These are phyloP conservation scores for Pholis gunnellus DNA, from an alignment of 2,113 vertebrate species.

Conservation along the genomic window DNA sequence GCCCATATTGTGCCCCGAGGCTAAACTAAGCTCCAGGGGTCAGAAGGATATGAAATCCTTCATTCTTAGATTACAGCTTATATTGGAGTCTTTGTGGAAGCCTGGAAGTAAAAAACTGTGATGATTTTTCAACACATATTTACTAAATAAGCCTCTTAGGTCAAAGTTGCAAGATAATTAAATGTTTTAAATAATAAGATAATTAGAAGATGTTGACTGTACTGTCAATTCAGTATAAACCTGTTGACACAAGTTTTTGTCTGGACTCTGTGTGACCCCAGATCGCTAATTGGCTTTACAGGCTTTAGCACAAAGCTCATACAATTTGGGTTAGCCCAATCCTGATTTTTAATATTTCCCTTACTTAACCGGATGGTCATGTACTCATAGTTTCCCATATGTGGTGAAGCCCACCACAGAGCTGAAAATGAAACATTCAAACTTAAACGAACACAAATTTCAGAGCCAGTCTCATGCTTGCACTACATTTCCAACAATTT, in stretches of 20 bases:
- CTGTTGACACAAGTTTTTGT: not conserved
- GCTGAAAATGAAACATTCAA: constrained; percentile 25
- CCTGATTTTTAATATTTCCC: constrained; percentile 20
- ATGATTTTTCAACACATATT: constrained; percentile 24
- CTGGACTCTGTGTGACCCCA: constrained; percentile 5
- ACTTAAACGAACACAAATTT: constrained; percentile 1
- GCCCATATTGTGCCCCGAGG: constrained; percentile 52
- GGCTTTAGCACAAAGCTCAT: constrained; percentile 29
- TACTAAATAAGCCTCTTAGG: constrained; percentile 7
- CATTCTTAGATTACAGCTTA: constrained; percentile 57
- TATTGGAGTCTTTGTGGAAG: constrained; percentile 30
- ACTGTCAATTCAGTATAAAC: not conserved
- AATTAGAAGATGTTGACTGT: not conserved
- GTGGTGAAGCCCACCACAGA: constrained; percentile 23
- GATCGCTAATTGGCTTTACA: not conserved
- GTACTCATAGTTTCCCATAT: constrained; percentile 35
- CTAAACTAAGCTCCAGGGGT: constrained; percentile 48
- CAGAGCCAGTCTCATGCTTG: not conserved
- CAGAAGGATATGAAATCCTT: constrained; percentile 53
- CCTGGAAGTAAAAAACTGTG: constrained; percentile 16
- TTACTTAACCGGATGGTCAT: not conserved
- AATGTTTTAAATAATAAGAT: not conserved
- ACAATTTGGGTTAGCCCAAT: constrained; percentile 1
- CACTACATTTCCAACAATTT: constrained; percentile 33
- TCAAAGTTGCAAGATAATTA: constrained; percentile 8